These are phyloP conservation scores for Phycodurus eques DNA, from an alignment of 2,113 vertebrate genomes.

Conservation along the genomic window DNA sequence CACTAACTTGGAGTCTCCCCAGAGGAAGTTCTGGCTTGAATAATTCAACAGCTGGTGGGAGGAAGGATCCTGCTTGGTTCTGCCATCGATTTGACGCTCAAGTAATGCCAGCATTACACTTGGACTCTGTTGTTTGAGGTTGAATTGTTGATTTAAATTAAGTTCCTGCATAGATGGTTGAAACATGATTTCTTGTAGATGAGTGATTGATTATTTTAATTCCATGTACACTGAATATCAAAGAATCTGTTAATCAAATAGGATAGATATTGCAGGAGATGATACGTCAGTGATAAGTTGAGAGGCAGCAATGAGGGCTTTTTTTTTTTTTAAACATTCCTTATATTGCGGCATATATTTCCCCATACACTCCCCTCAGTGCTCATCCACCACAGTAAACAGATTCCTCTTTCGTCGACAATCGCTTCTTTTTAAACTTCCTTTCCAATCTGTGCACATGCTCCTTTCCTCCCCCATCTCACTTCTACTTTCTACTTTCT, in stretches of 20 bases:
- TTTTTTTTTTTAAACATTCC: slow-evolving; percentile 24
- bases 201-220: background rate
- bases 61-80: slow-evolving; percentile 56
- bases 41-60: slow-evolving; percentile 68
- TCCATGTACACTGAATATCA: background rate
- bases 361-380: slow-evolving; percentile 5
- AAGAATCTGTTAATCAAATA: background rate
- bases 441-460: slow-evolving; percentile 20
- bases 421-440: slow-evolving; percentile 21
- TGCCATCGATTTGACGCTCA: slow-evolving; percentile 49
- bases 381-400: slow-evolving; percentile 22
- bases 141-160: slow-evolving; percentile 17
- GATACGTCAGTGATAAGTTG: slow-evolving; percentile 7
- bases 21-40: slow-evolving; percentile 57
- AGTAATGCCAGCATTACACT: slow-evolving; percentile 38
- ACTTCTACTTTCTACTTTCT: background rate
- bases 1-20: slow-evolving; percentile 46
- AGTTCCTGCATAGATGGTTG: background rate
- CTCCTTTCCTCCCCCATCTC: slow-evolving; percentile 3
- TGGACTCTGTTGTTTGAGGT: slow-evolving; percentile 22
- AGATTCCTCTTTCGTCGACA: slow-evolving; percentile 31
- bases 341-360: slow-evolving; percentile 24
- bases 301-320: slow-evolving; percentile 18
- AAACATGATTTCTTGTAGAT: background rate
- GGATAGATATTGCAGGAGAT: background rate